Base-by-base conservation (phyloP, 2,797 vertebrate genomes). In the Sebastes minor region DNA sequence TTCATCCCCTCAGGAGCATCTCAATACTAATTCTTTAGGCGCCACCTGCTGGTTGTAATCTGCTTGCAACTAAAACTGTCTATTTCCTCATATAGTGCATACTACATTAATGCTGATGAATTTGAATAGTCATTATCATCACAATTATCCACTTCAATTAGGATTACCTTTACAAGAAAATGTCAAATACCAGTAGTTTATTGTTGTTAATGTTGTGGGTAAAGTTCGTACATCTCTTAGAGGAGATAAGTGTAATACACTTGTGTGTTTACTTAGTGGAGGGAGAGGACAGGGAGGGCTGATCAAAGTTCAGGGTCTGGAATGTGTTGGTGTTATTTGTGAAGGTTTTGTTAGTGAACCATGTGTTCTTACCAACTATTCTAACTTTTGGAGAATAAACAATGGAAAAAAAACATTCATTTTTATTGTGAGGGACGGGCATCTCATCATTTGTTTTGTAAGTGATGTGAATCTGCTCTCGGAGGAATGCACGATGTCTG, bases 11-110 rank as follows among this genome's bases (percentile, higher is more conserved):
- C 56, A 65, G 63, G 71, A 85, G 22, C 5, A 57, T 33, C 59
- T 69, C 13, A 82, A 83, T 57, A 69, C 35, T 30, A 82, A 81
- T 85, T 84, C 75, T 90, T 61, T 68, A 68, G 77, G 91, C 89
- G 90, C 94, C 95, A 89, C 82, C 96, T 96, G 83, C 86, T 95
- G 95, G 95, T 4, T 30, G 55, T 18, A 0, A 20, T 33, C 14
- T 68, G n/a, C n/a, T 18, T 18, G 7, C 52, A 71, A 53, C 27
- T 22, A 22, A 28, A 49, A 52, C 7, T 4, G 8, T 0, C 1
- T 8, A 2, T 32, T n/a, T 56, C 5, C 8, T 11, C 11, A 46
- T 4, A 46, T n/a, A n/a, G 1, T 11, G 5, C 11, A 55, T 12
- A 22, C 6, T 25, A 11, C 3, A 70, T 23, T 23, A 2, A 71